Percentiles rank a stretch among this genome's conserved stretches.
phyloP scores from a whole-genome alignment of 2,888 invertebrate genomes.

The Sesamia inferens region DNA sequence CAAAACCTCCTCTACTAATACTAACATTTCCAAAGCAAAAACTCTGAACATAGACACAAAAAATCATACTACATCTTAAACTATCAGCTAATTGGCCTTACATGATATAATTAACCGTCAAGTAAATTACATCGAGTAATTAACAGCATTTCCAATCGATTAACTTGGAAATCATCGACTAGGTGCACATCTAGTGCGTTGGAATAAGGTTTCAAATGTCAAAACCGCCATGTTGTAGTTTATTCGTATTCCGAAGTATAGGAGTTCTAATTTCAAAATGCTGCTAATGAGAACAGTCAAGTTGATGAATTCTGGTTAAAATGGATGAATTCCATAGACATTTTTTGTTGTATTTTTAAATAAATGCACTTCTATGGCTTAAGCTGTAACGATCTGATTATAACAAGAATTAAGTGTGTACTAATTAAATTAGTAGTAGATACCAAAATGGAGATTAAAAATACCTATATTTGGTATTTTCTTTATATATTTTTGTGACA shows the following conservation, averaged over 20 bases:
- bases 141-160: conserved; percentile 60
- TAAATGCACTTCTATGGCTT: conserved; percentile 10
- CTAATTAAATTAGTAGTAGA: conserved; percentile 27
- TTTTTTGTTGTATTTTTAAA: conserved; percentile 5
- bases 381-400: conserved; percentile 17
- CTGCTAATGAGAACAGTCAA: conserved; percentile 30
- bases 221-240: conserved; percentile 34
- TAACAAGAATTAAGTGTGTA: not conserved
- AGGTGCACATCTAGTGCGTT: conserved; percentile 35
- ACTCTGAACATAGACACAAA: conserved; percentile 30
- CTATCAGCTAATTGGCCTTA: conserved; percentile 46
- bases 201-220: conserved; percentile 38
- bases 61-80: conserved; percentile 49
- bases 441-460: conserved; percentile 22
- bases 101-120: conserved; percentile 56
- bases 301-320: conserved; percentile 29
- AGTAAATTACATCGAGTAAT: conserved; percentile 57
- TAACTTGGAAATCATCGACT: conserved; percentile 50
- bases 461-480: conserved; percentile 12
- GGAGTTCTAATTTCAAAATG: conserved; percentile 44
- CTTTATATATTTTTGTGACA: conserved; percentile 5
- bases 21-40: conserved; percentile 34
- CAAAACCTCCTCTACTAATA: conserved; percentile 16
- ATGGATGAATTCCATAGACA: conserved; percentile 7
- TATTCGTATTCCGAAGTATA: conserved; percentile 30